Evolutionary conservation across 2,888 invertebrate genomes (phyloP).

Genomic region (Digitonthophagus gazella): DNA sequence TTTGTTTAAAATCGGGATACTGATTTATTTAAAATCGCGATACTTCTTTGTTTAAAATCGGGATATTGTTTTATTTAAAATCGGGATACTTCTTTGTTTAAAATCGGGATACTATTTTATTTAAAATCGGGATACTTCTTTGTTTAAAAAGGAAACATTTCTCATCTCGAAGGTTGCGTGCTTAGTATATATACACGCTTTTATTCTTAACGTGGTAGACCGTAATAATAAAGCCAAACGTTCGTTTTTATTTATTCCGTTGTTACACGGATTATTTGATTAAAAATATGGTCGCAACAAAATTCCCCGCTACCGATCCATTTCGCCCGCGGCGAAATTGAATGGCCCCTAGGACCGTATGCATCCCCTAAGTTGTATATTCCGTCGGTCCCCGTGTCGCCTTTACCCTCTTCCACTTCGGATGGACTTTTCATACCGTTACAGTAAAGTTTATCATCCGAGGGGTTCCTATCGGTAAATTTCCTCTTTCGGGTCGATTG

Average conservation of each 20-base stretch:
- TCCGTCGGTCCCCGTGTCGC: too few species aligned
- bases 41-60: too few species aligned
- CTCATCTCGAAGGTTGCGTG: too few species aligned
- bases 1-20: neutral
- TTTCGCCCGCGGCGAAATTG: neutral
- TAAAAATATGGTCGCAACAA: neutral
- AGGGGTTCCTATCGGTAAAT: neutral
- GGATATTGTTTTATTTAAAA: too few species aligned
- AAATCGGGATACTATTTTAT: neutral
- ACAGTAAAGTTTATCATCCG: neutral
- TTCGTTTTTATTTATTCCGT: neutral
- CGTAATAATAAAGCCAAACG: neutral
- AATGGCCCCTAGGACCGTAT: neutral
- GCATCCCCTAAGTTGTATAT: neutral
- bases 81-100: neutral
- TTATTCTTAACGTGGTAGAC: too few species aligned
- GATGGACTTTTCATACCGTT: neutral
- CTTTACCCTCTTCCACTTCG: too few species aligned
- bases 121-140: too few species aligned
- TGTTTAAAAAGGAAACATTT: neutral
- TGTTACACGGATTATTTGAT: neutral
- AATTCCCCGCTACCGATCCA: neutral
- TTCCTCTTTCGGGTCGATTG: too few species aligned
- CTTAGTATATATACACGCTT: too few species aligned
- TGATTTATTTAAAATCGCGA: neutral